A percentile compares a stretch with the other conserved stretches of the same genome.
Conservation (phyloP, 1,140 invertebrate species). For the Caenorhabditis briggsae region DNA sequence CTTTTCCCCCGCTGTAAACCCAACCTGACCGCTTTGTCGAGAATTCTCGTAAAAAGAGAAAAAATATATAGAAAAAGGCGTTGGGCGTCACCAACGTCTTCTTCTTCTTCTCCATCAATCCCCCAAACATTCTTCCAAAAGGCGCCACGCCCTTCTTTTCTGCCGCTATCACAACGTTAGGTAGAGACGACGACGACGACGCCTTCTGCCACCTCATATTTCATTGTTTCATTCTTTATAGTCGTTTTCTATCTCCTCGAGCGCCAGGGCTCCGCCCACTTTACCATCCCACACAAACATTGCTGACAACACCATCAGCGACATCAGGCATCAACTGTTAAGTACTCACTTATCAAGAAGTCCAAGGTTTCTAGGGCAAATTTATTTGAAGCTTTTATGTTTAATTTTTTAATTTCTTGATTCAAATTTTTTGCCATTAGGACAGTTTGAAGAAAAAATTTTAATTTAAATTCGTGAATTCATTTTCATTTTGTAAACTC, state of each 20-base stretch:
- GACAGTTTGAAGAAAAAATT: too few species aligned
- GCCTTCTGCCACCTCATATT: constrained; percentile 36
- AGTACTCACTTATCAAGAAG: background rate
- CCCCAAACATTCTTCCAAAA: background rate
- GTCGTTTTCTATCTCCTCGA: background rate
- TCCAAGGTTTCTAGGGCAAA: too few species aligned
- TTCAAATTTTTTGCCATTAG: too few species aligned
- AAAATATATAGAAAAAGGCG: background rate
- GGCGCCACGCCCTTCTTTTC: constrained; percentile 7
- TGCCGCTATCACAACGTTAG: background rate
- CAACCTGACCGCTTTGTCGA: background rate
- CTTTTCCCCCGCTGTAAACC: background rate
- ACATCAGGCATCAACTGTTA: background rate
- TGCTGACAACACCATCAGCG: background rate
- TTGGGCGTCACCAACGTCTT: constrained; percentile 30
- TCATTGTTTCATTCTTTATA: constrained; percentile 44
- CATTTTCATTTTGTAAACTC: too few species aligned
- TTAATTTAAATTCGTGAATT: too few species aligned
- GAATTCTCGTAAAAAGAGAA: background rate
- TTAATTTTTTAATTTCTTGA: too few species aligned
- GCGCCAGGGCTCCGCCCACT: background rate
- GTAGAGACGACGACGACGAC: constrained; percentile 3
- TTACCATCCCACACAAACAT: background rate
- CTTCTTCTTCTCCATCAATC: background rate
- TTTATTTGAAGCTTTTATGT: too few species aligned